phyloP scores from a whole-genome alignment of 2,113 vertebrate genomes.

The Eulemur macaco region DNA sequence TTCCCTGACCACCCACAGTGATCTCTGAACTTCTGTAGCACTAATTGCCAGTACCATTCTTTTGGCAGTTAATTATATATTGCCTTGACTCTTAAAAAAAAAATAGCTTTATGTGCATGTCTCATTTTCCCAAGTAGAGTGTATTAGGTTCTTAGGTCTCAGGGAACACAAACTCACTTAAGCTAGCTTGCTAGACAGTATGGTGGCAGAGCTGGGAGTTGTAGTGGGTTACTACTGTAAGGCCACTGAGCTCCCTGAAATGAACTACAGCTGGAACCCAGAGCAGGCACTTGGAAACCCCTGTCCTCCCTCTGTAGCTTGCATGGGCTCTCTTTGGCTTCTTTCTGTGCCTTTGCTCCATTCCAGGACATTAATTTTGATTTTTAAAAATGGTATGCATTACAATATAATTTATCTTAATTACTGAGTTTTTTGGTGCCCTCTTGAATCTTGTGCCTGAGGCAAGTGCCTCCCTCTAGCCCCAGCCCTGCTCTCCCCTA shows the following conservation, averaged over 20 bases:
- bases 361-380: not conserved
- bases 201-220: not conserved
- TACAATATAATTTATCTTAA: not conserved
- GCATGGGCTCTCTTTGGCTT: not conserved
- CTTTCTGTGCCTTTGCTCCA: not conserved
- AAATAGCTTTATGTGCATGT: not conserved
- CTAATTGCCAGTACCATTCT: not conserved
- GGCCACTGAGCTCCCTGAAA: not conserved
- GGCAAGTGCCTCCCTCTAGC: not conserved
- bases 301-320: not conserved
- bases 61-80: constrained; percentile 50
- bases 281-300: not conserved
- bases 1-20: constrained; percentile 30
- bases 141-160: not conserved
- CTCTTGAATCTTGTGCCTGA: not conserved
- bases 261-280: not conserved
- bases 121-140: constrained; percentile 27
- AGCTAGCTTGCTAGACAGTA: not conserved
- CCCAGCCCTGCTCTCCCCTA: not conserved
- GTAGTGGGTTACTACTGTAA: not conserved
- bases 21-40: constrained; percentile 25
- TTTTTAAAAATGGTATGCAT: not conserved
- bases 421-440: not conserved
- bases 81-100: constrained; percentile 38
- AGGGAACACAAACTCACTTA: not conserved